These are phyloP conservation scores for Drosophila lowei DNA, from an alignment of 1,140 invertebrate species.

Conservation along the genomic window DNA sequence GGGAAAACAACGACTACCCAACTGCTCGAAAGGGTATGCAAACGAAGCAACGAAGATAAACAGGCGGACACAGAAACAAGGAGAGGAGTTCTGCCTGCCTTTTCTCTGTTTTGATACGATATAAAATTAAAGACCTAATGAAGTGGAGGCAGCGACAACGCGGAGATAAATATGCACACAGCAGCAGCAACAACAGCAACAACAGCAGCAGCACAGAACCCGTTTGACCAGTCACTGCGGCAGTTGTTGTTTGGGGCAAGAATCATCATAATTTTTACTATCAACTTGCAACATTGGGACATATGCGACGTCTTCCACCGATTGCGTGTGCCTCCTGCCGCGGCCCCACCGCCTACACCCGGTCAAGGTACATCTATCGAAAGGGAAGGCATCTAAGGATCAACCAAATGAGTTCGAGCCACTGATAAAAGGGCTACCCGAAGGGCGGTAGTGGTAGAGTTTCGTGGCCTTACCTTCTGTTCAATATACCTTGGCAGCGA, in stretches of 20 bases:
- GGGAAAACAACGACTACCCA: too few species aligned
- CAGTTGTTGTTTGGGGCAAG: slow-evolving; percentile 67
- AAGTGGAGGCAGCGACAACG: slow-evolving; percentile 78
- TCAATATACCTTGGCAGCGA: not conserved
- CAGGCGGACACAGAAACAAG: not conserved
- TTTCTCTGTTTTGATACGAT: slow-evolving; percentile 77
- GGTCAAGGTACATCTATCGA: too few species aligned
- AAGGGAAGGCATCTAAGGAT: too few species aligned
- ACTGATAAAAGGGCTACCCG: not conserved
- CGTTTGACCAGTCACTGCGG: slow-evolving; percentile 72
- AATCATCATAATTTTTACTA: slow-evolving; percentile 81
- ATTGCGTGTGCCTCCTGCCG: slow-evolving; percentile 66
- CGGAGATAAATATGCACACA: slow-evolving; percentile 76
- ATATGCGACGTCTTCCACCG: slow-evolving; percentile 58
- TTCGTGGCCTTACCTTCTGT: too few species aligned
- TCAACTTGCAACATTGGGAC: slow-evolving; percentile 78
- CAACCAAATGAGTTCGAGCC: not conserved
- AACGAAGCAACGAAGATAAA: not conserved
- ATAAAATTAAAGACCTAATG: slow-evolving; percentile 81
- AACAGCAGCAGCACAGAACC: slow-evolving; percentile 42
- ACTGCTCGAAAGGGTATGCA: slow-evolving; percentile 11
- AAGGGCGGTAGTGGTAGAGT: too few species aligned
- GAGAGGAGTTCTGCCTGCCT: slow-evolving; percentile 40
- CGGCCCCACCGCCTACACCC: slow-evolving; percentile 53
- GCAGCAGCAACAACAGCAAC: slow-evolving; percentile 23